A percentile compares a stretch with the other conserved stretches of the same genome.
phyloP scores from a whole-genome alignment of 2,797 vertebrate species.

The Leptoclinus maculatus region DNA sequence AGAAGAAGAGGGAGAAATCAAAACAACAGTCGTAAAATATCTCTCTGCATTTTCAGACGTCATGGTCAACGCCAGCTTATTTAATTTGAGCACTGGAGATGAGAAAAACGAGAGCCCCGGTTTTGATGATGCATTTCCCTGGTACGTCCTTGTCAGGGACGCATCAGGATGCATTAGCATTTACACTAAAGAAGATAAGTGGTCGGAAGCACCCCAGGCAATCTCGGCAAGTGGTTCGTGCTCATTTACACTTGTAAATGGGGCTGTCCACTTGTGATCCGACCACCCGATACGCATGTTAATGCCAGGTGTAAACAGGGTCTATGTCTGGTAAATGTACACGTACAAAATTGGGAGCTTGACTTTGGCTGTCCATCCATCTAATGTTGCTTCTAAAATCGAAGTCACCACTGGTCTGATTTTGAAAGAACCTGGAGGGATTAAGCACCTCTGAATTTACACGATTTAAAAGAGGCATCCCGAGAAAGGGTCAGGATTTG shows the following conservation, averaged over 20 bases:
- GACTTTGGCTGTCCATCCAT: not conserved
- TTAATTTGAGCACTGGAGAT: too few species aligned
- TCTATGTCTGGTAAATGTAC: not conserved
- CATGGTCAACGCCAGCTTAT: not conserved
- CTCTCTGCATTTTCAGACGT: not conserved
- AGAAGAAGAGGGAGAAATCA: not conserved
- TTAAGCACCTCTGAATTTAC: not conserved
- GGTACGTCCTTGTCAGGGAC: not conserved
- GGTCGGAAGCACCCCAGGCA: not conserved
- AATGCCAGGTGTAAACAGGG: not conserved
- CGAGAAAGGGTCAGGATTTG: not conserved
- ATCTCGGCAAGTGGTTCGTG: not conserved
- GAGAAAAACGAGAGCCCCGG: not conserved
- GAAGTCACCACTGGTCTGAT: not conserved
- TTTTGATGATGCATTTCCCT: not conserved
- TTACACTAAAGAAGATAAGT: not conserved
- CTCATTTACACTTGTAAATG: not conserved
- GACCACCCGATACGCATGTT: not conserved
- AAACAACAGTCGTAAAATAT: too few species aligned
- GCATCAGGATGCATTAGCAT: not conserved
- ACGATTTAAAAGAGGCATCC: not conserved
- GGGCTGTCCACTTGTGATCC: not conserved
- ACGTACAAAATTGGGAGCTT: not conserved
- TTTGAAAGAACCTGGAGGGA: not conserved
- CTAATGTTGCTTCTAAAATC: not conserved